Evolutionary conservation across 2,797 vertebrate species (phyloP), one percentile per base, ranked within the genome.

Genomic region (Pachyuromys duprasi): DNA sequence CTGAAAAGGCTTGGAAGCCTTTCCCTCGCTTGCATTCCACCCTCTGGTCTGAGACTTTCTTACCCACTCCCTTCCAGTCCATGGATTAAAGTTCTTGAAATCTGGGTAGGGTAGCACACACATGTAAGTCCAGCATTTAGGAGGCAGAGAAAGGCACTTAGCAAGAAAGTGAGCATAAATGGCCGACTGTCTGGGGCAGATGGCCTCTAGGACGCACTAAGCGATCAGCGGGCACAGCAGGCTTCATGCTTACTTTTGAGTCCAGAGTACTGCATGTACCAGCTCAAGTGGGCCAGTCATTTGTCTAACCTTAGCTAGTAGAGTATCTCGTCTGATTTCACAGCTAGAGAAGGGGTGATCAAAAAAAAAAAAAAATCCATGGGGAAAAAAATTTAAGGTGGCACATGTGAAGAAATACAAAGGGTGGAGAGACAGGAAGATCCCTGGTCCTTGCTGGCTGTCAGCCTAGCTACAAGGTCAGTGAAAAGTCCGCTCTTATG

Each of bases 21-120:
- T 45, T 55, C 45, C 36, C 53, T 36, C 65, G 2, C 49, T 22
- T 22, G 3, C 18, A 89, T 13, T 70, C 95, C 60, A 53, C 53
- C 76, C 42, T 55, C 92, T 20, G 81, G 74, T 8, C 39, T 14
- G 4, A 2, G 67, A 76, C 53, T 65, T 89, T 78, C n/a, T 72
- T 13, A 86, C 63, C 57, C n/a, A 53, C 13, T 60, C 31, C 72
- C 49, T 75, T 81, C n/a, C 22, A 72, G 60, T 81, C 60, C 36
- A 67, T 8, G n/a, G 8, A 63, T 87, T 53, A n/a, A n/a, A n/a
- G n/a, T 86, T 78, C 74, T 81, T 88, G 60, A 81, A 96, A 84
- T 63, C 31, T n/a, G n/a, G n/a, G n/a, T n/a, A n/a, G n/a, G n/a
- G n/a, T n/a, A n/a, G n/a, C n/a, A n/a, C n/a, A n/a, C n/a, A n/a